phyloP scores from a whole-genome alignment of 2,888 invertebrate genomes.

The Phanerotoma sp. region DNA sequence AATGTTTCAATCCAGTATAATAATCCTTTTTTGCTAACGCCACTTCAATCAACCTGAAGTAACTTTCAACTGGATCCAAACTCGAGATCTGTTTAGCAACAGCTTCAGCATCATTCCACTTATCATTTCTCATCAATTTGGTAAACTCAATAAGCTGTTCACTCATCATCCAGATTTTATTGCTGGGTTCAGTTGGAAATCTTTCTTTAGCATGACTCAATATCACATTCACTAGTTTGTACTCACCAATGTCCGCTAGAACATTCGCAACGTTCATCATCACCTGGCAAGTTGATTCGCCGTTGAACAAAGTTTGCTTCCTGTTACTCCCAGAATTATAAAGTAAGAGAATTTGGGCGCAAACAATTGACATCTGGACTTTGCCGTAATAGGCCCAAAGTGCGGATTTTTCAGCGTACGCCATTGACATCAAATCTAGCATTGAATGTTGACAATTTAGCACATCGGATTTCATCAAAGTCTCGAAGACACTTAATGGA shows the following conservation, averaged over 20 bases:
- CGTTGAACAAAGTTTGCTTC: conserved; percentile 62
- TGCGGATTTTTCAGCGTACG: conserved; percentile 79
- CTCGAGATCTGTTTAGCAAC: conserved; percentile 59
- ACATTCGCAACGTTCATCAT: conserved; percentile 68
- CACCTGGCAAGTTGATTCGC: conserved; percentile 70
- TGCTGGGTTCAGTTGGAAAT: conserved; percentile 66
- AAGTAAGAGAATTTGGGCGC: conserved; percentile 76
- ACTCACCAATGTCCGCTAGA: conserved; percentile 63
- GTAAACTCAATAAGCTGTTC: conserved; percentile 63
- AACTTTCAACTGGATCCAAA: conserved; percentile 59
- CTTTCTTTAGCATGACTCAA: conserved; percentile 65
- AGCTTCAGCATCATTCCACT: conserved; percentile 60
- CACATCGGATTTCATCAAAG: conserved; percentile 80
- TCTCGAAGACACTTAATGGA: conserved; percentile 70
- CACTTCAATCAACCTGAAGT: conserved; percentile 57
- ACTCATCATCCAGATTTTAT: conserved; percentile 67
- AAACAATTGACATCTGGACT: conserved; percentile 78
- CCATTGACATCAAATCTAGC: conserved; percentile 77
- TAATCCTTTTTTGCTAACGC: conserved; percentile 55
- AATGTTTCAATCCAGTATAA: conserved; percentile 45
- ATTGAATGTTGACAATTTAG: conserved; percentile 83
- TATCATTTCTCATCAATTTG: conserved; percentile 56
- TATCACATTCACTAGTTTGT: conserved; percentile 62
- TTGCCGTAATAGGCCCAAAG: conserved; percentile 89
- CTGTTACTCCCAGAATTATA: conserved; percentile 71